Evolutionary conservation across 2,797 vertebrate genomes (phyloP), one percentile per base, ranked within the genome.

Genomic region (Leptatherina wallacei): DNA sequence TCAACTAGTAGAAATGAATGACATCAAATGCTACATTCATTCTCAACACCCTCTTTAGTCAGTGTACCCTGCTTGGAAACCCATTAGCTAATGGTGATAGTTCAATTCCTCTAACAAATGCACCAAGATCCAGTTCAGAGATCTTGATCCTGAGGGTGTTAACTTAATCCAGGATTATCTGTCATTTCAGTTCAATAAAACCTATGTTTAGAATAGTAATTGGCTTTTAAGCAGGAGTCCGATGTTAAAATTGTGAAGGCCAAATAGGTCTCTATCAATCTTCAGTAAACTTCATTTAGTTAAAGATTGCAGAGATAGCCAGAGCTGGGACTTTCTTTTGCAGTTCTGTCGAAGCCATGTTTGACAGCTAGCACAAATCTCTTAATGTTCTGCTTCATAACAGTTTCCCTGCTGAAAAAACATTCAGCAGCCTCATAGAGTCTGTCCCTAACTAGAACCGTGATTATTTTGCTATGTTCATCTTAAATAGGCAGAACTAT

Each of bases 341-440:
- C 22, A 12, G 22, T 3, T 52, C 30, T 49, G 44, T 36, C 30
- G 27, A 22, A 47, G 20, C n/a, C 54, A 68, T 24, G 10, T 35
- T 59, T 65, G 42, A 59, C 14, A 49, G 40, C 47, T 59, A 30
- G 22, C 22, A 44, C 14, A 49, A n/a, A n/a, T n/a, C 8, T 68
- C 42, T 35, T 27, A 9, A 6, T 49, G 35, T 49, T 24, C 14
- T 20, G 40, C 55, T 49, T 9, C 16, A 55, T 1, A 36, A 29
- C 22, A 55, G 2, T 33, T 65, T 27, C 38, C 44, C 9, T 47
- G 24, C 16, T 33, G 24, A 3, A 18, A 10, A 56, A 10, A 68
- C 5, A 68, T 16, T 47, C 3, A 29, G 20, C 29, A 22, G 30
- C 18, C 11, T 18, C 1, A 2, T 14, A 33, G 2, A 22, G 6